A percentile compares a stretch with the other conserved stretches of the same genome.
Conservation (phyloP, 2,888 invertebrate genomes). For the Troides aeacus region DNA sequence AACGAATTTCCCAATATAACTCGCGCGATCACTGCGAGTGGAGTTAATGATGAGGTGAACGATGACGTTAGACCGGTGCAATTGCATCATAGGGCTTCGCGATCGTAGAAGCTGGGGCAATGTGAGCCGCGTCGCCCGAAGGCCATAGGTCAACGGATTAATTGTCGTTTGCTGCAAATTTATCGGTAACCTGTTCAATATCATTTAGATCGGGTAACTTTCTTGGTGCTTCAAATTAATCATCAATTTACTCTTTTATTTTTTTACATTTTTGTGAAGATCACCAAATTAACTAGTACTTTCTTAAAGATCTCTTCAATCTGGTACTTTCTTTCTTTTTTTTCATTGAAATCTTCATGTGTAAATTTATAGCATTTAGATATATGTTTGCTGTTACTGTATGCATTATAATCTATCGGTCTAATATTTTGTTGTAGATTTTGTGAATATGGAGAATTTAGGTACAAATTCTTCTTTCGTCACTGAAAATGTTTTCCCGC, state of each 20-base stretch:
- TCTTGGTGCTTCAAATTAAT: slow-evolving; percentile 3
- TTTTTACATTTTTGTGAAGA: too few relatives aligned
- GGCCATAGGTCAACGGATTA: slow-evolving; percentile 27
- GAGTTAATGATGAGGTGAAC: slow-evolving; percentile 22
- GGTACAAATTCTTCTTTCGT: not conserved
- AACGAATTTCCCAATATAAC: slow-evolving; percentile 3
- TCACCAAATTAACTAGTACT: too few relatives aligned
- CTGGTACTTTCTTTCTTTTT: not conserved
- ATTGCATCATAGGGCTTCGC: slow-evolving; percentile 25
- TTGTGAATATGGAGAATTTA: not conserved
- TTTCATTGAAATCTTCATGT: not conserved
- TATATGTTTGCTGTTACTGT: too few relatives aligned
- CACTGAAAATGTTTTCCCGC: too few relatives aligned
- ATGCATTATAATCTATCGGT: too few relatives aligned
- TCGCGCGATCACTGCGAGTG: slow-evolving; percentile 20
- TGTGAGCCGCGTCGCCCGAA: slow-evolving; percentile 6
- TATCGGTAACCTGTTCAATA: slow-evolving; percentile 14
- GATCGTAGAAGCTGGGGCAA: slow-evolving; percentile 26
- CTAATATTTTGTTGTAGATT: not conserved
- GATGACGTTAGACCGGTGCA: slow-evolving; percentile 15
- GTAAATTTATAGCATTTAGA: too few relatives aligned
- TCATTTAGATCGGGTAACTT: not conserved
- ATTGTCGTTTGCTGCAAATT: slow-evolving; percentile 14
- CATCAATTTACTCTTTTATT: not conserved
- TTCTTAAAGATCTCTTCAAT: not conserved